phyloP scores from a whole-genome alignment of 2,888 invertebrate genomes.

The Tenthredo mesomela region DNA sequence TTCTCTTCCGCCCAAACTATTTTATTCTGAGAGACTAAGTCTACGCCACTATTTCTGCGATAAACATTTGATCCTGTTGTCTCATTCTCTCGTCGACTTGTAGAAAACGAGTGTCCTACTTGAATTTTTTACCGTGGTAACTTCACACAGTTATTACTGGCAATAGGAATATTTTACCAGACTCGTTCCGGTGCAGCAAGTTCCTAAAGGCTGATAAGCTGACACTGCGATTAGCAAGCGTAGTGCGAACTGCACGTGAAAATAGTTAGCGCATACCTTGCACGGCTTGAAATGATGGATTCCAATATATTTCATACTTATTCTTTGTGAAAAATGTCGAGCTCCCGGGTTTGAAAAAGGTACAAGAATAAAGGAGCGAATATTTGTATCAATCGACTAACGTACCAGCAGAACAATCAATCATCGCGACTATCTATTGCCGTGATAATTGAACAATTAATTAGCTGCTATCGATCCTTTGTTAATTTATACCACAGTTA shows the following conservation, averaged over 20 bases:
- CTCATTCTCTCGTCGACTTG: not conserved
- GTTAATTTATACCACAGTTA: not conserved
- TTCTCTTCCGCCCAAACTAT: not conserved
- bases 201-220: not conserved
- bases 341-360: not conserved
- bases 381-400: not conserved
- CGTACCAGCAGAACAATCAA: not conserved
- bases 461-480: not conserved
- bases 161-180: conserved; percentile 17
- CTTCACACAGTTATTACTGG: not conserved
- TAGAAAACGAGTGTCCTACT: not conserved
- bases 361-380: not conserved
- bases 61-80: not conserved
- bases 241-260: not conserved
- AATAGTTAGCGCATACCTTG: not conserved
- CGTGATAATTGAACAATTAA: not conserved
- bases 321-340: not conserved
- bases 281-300: not conserved
- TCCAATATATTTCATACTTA: not conserved
- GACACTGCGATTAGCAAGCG: not conserved
- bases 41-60: not conserved
- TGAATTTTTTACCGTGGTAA: conserved; percentile 18
- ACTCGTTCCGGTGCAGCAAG: not conserved
- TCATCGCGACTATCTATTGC: not conserved
- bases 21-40: conserved; percentile 6